Conservation (phyloP, 2,888 invertebrate genomes). For the Bursaphelenchus okinawaensis region DNA sequence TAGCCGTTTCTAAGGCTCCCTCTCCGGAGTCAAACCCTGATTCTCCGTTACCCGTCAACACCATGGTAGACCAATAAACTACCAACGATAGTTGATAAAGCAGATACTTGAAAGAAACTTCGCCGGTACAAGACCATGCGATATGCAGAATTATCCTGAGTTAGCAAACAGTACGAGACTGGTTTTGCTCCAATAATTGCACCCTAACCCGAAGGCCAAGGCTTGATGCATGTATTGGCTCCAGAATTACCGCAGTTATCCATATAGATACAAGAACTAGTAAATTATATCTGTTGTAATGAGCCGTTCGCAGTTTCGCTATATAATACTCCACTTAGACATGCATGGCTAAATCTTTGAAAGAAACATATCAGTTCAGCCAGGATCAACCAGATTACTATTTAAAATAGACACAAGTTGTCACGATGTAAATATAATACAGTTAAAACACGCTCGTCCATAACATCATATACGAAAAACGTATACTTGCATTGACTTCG, state of each 20-base stretch:
- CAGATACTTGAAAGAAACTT: slow-evolving; percentile 68
- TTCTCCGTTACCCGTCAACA: slow-evolving; percentile 70
- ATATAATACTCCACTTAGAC: slow-evolving; percentile 63
- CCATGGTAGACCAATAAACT: slow-evolving; percentile 68
- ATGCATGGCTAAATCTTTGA: slow-evolving; percentile 70
- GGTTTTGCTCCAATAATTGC: slow-evolving; percentile 64
- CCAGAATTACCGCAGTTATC: slow-evolving; percentile 69
- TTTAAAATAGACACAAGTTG: background rate
- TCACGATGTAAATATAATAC: background rate
- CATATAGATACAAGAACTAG: slow-evolving; percentile 60
- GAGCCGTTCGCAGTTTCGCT: slow-evolving; percentile 59
- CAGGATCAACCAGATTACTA: slow-evolving; percentile 64
- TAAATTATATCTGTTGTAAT: slow-evolving; percentile 59
- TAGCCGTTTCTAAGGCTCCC: slow-evolving; percentile 70
- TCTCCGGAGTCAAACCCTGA: slow-evolving; percentile 72
- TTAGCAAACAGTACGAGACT: slow-evolving; percentile 57
- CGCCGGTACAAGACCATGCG: slow-evolving; percentile 61
- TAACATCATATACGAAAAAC: background rate
- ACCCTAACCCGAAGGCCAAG: slow-evolving; percentile 51
- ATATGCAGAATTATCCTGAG: slow-evolving; percentile 59
- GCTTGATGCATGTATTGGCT: slow-evolving; percentile 67
- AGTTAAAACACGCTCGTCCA: background rate
- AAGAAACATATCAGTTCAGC: slow-evolving; percentile 67
- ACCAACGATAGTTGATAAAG: slow-evolving; percentile 70
- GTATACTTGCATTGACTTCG: background rate